phyloP scores from a whole-genome alignment of 1,140 invertebrate genomes.

The Drosophila pallidifrons region DNA sequence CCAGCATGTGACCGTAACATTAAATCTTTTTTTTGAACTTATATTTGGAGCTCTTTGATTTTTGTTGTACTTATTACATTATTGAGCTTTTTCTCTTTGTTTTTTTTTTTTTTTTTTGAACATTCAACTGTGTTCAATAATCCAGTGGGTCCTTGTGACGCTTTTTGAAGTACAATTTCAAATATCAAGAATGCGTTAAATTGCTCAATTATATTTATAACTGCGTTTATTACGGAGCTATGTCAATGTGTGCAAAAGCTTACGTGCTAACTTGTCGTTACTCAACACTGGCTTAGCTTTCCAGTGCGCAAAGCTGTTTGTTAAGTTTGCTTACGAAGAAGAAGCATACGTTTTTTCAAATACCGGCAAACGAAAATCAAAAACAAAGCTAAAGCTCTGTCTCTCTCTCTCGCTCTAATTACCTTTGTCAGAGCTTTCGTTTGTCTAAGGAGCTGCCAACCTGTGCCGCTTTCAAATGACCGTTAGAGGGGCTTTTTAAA shows the following conservation, averaged over 20 bases:
- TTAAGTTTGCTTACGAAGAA: conserved; percentile 54
- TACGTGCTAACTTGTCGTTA: neutral
- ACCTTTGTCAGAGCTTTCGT: conserved; percentile 16
- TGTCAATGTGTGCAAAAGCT: conserved; percentile 21
- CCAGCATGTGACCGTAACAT: no score
- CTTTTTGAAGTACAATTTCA: conserved; percentile 26
- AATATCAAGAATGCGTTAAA: conserved; percentile 9
- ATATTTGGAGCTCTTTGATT: conserved; percentile 57
- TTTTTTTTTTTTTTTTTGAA: neutral
- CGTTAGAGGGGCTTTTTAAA: neutral
- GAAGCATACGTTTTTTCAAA: conserved; percentile 34
- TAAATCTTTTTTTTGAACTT: conserved; percentile 21
- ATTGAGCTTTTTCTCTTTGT: conserved; percentile 26
- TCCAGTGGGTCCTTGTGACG: conserved; percentile 4
- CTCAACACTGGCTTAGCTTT: conserved; percentile 13
- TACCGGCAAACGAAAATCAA: conserved; percentile 16
- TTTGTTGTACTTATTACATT: conserved; percentile 39
- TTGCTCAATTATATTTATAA: conserved; percentile 18
- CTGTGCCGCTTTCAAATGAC: conserved; percentile 9
- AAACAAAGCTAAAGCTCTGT: conserved; percentile 4
- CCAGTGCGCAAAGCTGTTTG: conserved; percentile 45
- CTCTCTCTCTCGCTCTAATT: neutral
- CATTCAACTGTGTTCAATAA: neutral
- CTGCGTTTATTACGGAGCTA: neutral
- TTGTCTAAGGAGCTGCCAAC: conserved; percentile 31